A percentile compares a stretch with the other conserved stretches of the same genome.
These are phyloP conservation scores for Diplodus puntazzo DNA, from an alignment of 2,797 vertebrate species.

Conservation along the genomic window DNA sequence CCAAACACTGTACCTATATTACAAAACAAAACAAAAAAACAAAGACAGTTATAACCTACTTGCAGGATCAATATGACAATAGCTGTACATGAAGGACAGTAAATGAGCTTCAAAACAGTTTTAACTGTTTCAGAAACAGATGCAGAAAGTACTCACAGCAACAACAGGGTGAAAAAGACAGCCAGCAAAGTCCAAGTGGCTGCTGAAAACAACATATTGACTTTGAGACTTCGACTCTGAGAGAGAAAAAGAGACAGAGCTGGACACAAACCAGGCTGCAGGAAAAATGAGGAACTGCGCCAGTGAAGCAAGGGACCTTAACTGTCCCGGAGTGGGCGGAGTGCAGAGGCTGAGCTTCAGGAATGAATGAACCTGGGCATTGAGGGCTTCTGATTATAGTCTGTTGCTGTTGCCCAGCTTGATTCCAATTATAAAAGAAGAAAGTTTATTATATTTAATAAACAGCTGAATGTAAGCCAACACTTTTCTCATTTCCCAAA, in stretches of 20 bases:
- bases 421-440: no score
- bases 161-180: conserved; percentile 64
- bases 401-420: no score
- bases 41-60: background rate
- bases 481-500: no score
- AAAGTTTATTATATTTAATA: no score
- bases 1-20: conserved; percentile 78
- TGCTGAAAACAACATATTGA: conserved; percentile 68
- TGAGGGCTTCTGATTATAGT: no score
- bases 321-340: conserved; percentile 1
- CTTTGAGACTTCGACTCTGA: rapidly evolving
- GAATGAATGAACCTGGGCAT: no score
- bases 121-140: background rate
- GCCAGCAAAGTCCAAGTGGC: conserved; percentile 80
- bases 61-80: background rate
- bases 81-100: no score
- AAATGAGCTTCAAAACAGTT: background rate
- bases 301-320: background rate
- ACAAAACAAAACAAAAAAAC: background rate
- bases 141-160: conserved; percentile 68
- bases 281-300: rapidly evolving
- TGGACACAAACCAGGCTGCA: rapidly evolving
- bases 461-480: no score
- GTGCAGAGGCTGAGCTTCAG: background rate
- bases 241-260: rapidly evolving